phyloP scores from a whole-genome alignment of 2,888 invertebrate species.

The Pterobdella sp. region DNA sequence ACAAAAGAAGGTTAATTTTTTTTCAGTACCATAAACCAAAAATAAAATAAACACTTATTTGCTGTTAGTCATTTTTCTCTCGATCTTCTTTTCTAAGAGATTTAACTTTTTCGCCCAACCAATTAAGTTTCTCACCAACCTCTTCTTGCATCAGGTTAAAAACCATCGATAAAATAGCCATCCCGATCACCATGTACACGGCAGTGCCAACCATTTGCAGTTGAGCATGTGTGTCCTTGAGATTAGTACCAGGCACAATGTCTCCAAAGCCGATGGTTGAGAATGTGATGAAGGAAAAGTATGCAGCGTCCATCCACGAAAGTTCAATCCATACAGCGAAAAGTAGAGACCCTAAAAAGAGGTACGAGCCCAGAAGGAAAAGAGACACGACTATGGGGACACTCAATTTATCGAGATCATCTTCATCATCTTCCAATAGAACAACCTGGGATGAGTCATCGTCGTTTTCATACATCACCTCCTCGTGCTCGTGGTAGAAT shows the following conservation, averaged over 20 bases:
- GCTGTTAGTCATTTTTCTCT: slow-evolving; percentile 36
- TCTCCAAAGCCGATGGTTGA: slow-evolving; percentile 51
- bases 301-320: slow-evolving; percentile 45
- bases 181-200: slow-evolving; percentile 49
- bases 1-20: too few relatives aligned
- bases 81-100: slow-evolving; percentile 43
- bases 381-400: slow-evolving; percentile 50
- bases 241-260: slow-evolving; percentile 37
- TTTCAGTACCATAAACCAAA: too few relatives aligned
- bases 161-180: slow-evolving; percentile 52
- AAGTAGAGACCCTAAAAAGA: slow-evolving; percentile 48
- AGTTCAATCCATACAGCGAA: slow-evolving; percentile 50
- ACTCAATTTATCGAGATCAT: slow-evolving; percentile 47
- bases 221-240: slow-evolving; percentile 33
- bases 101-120: slow-evolving; percentile 47
- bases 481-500: slow-evolving; percentile 25
- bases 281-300: slow-evolving; percentile 51
- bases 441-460: slow-evolving; percentile 33
- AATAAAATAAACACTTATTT: background rate
- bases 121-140: slow-evolving; percentile 40
- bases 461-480: slow-evolving; percentile 32
- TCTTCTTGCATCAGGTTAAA: slow-evolving; percentile 51
- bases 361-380: slow-evolving; percentile 48
- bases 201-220: slow-evolving; percentile 46
- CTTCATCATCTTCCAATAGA: slow-evolving; percentile 46